A percentile compares a stretch with the other conserved stretches of the same genome.
Evolutionary conservation across 1,140 invertebrate species (phyloP).

Genomic region (Drosophila parabipectinata): DNA sequence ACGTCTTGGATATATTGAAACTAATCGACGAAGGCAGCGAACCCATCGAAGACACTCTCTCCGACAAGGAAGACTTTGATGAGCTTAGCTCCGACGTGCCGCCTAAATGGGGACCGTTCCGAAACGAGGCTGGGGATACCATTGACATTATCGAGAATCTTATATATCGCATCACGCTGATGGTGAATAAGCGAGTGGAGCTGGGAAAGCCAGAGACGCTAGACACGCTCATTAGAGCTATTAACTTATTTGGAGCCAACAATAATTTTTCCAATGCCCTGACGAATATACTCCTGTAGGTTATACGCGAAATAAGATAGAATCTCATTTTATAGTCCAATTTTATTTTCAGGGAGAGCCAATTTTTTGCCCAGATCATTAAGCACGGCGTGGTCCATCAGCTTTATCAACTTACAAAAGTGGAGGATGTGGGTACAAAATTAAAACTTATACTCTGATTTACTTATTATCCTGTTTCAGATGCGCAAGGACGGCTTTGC

Average conservation of each 20-base stretch:
- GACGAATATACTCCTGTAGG: conserved; percentile 81
- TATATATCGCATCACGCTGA: conserved; percentile 74
- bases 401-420: conserved; percentile 75
- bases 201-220: conserved; percentile 77
- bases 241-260: conserved; percentile 75
- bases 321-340: neutral
- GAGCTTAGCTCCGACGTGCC: conserved; percentile 76
- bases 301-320: neutral
- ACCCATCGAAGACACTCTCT: conserved; percentile 74
- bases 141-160: conserved; percentile 81
- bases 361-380: conserved; percentile 82
- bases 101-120: conserved; percentile 49
- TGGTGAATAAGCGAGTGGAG: conserved; percentile 73
- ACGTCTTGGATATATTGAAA: conserved; percentile 73
- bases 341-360: conserved; percentile 63
- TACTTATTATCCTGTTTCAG: conserved; percentile 24
- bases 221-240: conserved; percentile 71
- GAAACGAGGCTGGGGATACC: conserved; percentile 59
- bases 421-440: conserved; percentile 58
- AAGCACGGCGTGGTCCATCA: conserved; percentile 80
- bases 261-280: conserved; percentile 75
- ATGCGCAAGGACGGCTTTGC: conserved; percentile 72
- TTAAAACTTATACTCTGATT: neutral
- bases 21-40: conserved; percentile 71
- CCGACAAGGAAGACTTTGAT: conserved; percentile 75